Conservation (phyloP, 2,888 invertebrate species). For the Brenthis ino region DNA sequence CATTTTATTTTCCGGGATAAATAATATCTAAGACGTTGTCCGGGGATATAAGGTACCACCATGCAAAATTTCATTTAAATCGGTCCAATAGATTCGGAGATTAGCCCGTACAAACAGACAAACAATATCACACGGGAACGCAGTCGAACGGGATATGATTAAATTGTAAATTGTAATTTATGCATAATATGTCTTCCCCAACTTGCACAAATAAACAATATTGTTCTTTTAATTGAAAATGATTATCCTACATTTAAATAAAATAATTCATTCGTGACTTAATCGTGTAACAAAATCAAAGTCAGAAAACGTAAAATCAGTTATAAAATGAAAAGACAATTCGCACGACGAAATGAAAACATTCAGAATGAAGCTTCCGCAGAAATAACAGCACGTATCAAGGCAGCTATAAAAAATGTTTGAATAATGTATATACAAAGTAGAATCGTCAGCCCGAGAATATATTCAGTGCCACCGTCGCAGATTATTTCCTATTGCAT, state of each 20-base stretch:
- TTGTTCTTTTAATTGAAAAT: background rate
- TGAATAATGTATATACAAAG: constrained; percentile 51
- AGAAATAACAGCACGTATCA: constrained; percentile 40
- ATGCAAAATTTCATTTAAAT: too few species aligned
- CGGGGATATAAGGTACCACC: too few species aligned
- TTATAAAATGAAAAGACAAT: constrained; percentile 24
- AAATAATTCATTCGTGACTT: background rate
- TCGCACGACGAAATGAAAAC: constrained; percentile 34
- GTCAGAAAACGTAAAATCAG: constrained; percentile 1
- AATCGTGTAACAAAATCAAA: background rate
- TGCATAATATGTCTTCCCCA: too few species aligned
- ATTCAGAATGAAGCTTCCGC: constrained; percentile 33
- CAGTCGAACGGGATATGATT: too few species aligned
- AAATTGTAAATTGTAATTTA: too few species aligned
- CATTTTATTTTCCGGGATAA: too few species aligned
- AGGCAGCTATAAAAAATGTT: constrained; percentile 46
- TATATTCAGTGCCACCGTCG: constrained; percentile 49
- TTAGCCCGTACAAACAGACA: too few species aligned
- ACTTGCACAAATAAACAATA: too few species aligned
- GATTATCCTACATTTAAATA: background rate
- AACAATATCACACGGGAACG: too few species aligned
- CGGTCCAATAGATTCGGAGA: too few species aligned
- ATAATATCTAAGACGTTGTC: too few species aligned
- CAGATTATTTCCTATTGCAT: constrained; percentile 44
- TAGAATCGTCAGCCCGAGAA: constrained; percentile 48